phyloP scores from a whole-genome alignment of 2,888 invertebrate genomes.

The Drosophila anceps region DNA sequence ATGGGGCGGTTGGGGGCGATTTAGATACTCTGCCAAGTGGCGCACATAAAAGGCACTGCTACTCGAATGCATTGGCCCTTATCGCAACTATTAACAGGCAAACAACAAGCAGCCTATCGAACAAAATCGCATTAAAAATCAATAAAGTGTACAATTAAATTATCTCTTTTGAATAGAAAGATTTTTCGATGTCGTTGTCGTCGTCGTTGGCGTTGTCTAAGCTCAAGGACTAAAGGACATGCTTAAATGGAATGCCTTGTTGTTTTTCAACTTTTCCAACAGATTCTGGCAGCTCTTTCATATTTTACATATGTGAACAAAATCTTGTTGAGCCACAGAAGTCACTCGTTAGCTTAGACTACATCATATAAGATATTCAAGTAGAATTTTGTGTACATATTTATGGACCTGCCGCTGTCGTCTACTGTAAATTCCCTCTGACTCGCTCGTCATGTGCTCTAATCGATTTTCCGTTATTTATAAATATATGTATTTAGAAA shows the following conservation, averaged over 20 bases:
- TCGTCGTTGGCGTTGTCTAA: constrained; percentile 17
- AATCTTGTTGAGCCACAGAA: background rate
- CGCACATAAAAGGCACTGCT: constrained; percentile 65
- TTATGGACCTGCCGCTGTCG: background rate
- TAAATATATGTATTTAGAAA: constrained; percentile 23
- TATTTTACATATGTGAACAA: background rate
- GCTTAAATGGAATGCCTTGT: constrained; percentile 14
- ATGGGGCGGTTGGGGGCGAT: background rate
- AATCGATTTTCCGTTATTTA: constrained; percentile 49
- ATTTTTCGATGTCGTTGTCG: constrained; percentile 31
- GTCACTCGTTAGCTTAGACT: background rate
- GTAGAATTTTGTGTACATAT: background rate
- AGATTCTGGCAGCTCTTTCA: background rate
- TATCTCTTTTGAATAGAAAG: constrained; percentile 46
- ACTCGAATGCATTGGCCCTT: constrained; percentile 53
- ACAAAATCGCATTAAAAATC: constrained; percentile 77
- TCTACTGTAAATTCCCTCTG: background rate
- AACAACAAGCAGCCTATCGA: constrained; percentile 58
- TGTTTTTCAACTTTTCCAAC: background rate
- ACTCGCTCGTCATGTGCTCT: constrained; percentile 53
- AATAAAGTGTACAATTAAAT: constrained; percentile 79
- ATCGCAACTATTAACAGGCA: constrained; percentile 72
- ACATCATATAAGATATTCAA: background rate
- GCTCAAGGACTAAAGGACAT: constrained; percentile 13
- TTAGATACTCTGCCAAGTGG: constrained; percentile 64